Evolutionary conservation across 1,140 invertebrate genomes (phyloP).

Genomic region (Steinernema feltiae): DNA sequence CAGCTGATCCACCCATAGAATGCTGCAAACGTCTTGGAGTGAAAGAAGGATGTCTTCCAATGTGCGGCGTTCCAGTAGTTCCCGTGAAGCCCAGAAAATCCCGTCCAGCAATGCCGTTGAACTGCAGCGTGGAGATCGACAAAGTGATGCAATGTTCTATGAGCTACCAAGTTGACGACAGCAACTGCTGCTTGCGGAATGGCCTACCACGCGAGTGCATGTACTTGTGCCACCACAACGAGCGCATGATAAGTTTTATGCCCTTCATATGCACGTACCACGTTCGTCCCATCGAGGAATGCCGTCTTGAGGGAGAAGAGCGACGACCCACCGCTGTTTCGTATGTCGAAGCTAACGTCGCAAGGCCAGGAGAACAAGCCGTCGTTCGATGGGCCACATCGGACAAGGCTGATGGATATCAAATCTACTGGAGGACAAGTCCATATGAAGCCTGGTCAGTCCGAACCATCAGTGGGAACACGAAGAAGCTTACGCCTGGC

Average conservation of each 20-base stretch:
- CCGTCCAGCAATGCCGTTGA: background rate
- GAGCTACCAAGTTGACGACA: background rate
- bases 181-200: background rate
- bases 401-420: background rate
- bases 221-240: background rate
- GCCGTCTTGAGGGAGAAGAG: background rate
- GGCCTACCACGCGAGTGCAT: background rate
- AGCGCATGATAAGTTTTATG: background rate
- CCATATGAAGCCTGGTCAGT: background rate
- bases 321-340: background rate
- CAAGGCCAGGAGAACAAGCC: background rate
- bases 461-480: background rate
- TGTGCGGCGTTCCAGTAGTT: background rate
- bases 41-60: background rate
- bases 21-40: background rate
- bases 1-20: background rate
- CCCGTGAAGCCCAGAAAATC: background rate
- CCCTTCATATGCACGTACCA: background rate
- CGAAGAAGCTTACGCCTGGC: background rate
- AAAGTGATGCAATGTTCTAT: background rate
- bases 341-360: background rate
- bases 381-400: background rate
- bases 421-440: background rate
- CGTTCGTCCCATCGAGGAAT: background rate
- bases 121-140: background rate